Base-by-base conservation (phyloP, 2,888 invertebrate species). In the Drosophila kambysellisi region DNA sequence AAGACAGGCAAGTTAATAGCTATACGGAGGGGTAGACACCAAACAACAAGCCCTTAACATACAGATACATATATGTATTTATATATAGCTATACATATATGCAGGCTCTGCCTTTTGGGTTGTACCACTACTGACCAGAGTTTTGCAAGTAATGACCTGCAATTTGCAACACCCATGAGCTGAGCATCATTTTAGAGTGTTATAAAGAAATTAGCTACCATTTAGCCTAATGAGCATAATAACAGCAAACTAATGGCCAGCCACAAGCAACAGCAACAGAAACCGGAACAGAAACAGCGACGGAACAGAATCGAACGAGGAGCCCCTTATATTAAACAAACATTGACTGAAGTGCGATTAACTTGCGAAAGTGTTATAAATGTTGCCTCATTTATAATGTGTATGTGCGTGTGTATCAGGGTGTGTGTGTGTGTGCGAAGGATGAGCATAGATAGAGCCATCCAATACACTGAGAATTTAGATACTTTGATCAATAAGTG, bases 171-270 rank as follows among this genome's bases (percentile, higher is more conserved):
- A 74, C 76, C 69, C 82, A 70, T 65, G 73, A 68, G 72, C 39
- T 33, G 61, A 51, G 68, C 57, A 59, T 60, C 81, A 83, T 79
- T 85, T 85, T 85, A 86, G 87, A 85, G 85, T 88, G 87, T 88
- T 88, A 79, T 79, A 83, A 88, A 88, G 87, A 88, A 88, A 88
- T 86, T 86, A 86, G 87, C 87, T 63, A 74, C 69, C 84, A 86
- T 86, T 84, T 88, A 88, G 84, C 66, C 73, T 83, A 86, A 86
- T 86, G 85, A 83, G 82, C 59, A 83, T 83, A 86, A 86, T 86
- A 88, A 86, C 82, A 86, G 74, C 67, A 82, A 82, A 88, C 84
- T 83, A 86, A 86, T 86, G 80, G 71, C 70, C 62, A 58, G 56
- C 52, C 53, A 46, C 60, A 51, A 54, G 56, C 29, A 48, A 41